phyloP scores from a whole-genome alignment of 2,888 invertebrate genomes.

The Agrochola circellaris region DNA sequence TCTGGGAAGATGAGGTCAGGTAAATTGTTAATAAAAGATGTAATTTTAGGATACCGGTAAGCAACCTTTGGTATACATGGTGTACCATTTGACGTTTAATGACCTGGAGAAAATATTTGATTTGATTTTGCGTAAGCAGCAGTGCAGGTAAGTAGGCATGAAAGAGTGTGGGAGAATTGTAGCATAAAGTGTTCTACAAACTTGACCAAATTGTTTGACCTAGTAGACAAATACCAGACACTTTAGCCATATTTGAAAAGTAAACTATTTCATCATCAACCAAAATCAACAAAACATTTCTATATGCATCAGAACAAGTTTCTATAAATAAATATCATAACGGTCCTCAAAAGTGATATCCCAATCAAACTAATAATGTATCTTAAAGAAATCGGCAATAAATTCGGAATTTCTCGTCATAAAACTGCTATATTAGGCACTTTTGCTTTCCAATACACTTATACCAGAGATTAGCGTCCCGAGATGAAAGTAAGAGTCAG shows the following conservation, averaged over 20 bases:
- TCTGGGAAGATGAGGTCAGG: conserved; percentile 86
- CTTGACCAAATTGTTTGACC: not conserved
- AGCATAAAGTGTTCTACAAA: not conserved
- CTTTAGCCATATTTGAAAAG: not conserved
- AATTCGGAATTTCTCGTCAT: conserved; percentile 46
- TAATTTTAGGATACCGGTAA: no score
- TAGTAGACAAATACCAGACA: not conserved
- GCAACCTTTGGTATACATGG: no score
- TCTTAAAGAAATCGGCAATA: conserved; percentile 24
- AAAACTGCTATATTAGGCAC: conserved; percentile 30
- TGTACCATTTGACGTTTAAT: no score
- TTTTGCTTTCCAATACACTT: conserved; percentile 61
- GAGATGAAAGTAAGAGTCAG: conserved; percentile 60
- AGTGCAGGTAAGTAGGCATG: not conserved
- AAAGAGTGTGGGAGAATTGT: not conserved
- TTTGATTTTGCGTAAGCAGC: no score
- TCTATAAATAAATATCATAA: conserved; percentile 17
- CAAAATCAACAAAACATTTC: not conserved
- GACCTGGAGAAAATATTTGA: no score
- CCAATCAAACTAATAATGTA: not conserved
- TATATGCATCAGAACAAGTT: not conserved
- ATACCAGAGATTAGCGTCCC: conserved; percentile 38
- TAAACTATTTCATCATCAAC: conserved; percentile 1
- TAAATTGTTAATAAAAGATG: conserved; percentile 52
- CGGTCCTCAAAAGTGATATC: not conserved